phyloP scores from a whole-genome alignment of 1,140 invertebrate genomes.

The Zaprionus ghesquierei region DNA sequence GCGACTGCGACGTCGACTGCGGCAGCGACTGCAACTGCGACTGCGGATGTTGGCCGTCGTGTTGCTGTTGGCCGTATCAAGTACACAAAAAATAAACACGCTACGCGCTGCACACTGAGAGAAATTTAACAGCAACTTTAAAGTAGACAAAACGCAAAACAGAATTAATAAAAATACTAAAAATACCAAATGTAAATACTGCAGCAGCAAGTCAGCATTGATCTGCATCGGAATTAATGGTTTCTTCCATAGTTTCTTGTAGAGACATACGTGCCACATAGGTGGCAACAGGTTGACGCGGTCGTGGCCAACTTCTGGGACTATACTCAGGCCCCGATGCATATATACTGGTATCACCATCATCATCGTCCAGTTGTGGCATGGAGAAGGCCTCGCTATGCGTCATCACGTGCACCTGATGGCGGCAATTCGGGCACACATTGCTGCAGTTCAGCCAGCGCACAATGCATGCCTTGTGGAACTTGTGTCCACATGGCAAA shows the following conservation, averaged over 20 bases:
- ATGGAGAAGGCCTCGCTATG: too few relatives aligned
- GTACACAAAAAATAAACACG: constrained; percentile 67
- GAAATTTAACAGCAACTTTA: neutral
- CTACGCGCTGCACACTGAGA: constrained; percentile 30
- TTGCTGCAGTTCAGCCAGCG: constrained; percentile 11
- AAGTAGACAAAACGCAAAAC: neutral
- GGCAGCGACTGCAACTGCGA: constrained; percentile 10
- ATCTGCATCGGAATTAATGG: neutral
- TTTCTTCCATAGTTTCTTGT: neutral
- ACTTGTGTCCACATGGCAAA: constrained; percentile 8
- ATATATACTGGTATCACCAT: neutral
- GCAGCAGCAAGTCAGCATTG: neutral
- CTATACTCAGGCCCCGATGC: neutral
- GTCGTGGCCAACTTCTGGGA: neutral
- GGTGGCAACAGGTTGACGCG: constrained; percentile 8
- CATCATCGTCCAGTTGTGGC: neutral
- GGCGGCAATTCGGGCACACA: constrained; percentile 9
- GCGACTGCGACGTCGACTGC: constrained; percentile 15
- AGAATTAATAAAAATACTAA: neutral
- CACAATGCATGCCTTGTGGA: constrained; percentile 21
- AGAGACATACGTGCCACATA: constrained; percentile 8
- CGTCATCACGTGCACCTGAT: neutral
- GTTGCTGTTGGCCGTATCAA: constrained; percentile 56
- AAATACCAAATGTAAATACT: neutral
- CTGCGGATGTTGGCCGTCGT: constrained; percentile 46